A percentile compares a stretch with the other conserved stretches of the same genome.
phyloP scores from a whole-genome alignment of 2,888 invertebrate species.

The Gandaritis pyraliata region DNA sequence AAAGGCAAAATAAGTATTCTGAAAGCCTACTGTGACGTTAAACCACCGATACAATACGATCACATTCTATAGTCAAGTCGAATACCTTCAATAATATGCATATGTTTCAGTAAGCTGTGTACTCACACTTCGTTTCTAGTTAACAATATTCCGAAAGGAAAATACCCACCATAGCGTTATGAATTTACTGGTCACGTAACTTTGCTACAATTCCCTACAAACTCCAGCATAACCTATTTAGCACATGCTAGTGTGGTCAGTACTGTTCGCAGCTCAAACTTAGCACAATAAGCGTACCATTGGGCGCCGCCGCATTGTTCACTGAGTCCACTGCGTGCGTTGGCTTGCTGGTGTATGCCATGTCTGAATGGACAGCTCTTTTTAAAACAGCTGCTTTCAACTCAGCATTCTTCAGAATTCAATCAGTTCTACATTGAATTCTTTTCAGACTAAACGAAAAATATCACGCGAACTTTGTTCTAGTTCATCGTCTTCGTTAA shows the following conservation, averaged over 20 bases:
- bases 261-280: conserved; percentile 23
- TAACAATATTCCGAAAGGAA: too few relatives aligned
- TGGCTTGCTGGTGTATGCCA: conserved; percentile 10
- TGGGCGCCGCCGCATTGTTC: conserved; percentile 22
- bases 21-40: conserved; percentile 3
- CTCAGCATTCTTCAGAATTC: background rate
- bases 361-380: conserved; percentile 8
- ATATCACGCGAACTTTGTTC: background rate
- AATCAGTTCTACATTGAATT: background rate
- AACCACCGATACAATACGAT: too few relatives aligned
- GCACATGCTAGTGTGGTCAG: conserved; percentile 17
- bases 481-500: background rate
- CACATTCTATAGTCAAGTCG: too few relatives aligned
- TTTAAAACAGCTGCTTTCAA: conserved; percentile 2
- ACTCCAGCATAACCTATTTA: conserved; percentile 7
- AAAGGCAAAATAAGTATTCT: conserved; percentile 9
- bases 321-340: conserved; percentile 13
- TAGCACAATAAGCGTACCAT: conserved; percentile 19
- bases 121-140: too few relatives aligned
- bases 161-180: background rate
- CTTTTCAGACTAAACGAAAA: background rate
- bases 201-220: conserved; percentile 11
- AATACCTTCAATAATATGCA: too few relatives aligned
- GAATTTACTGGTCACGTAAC: background rate
- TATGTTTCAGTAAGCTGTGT: too few relatives aligned